These are phyloP conservation scores for Pocillopora verrucosa DNA, from an alignment of 64 coral and sea anemone genomes.

Conservation along the genomic window DNA sequence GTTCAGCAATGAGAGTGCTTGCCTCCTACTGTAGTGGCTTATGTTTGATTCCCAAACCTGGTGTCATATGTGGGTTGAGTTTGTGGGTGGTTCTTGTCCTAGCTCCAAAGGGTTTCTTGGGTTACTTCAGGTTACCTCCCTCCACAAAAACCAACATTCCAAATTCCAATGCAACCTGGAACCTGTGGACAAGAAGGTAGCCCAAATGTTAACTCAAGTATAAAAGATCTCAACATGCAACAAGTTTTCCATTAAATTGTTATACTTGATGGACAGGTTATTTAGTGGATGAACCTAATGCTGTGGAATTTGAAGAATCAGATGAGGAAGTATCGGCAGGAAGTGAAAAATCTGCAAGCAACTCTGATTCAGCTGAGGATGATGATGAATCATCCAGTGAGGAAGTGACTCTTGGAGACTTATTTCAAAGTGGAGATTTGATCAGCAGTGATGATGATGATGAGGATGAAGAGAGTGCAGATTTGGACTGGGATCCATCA, in stretches of 20 bases:
- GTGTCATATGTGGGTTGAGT: too few relatives aligned
- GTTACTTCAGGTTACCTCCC: too few relatives aligned
- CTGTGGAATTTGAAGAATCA: constrained; percentile 77
- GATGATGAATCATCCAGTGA: constrained; percentile 45
- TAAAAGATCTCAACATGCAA: too few relatives aligned
- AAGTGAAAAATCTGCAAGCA: constrained; percentile 67
- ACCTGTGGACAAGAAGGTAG: too few relatives aligned
- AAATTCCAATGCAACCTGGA: too few relatives aligned
- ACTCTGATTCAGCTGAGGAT: constrained; percentile 20
- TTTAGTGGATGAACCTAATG: constrained; percentile 84
- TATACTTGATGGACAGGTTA: constrained; percentile 60
- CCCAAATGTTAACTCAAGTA: too few relatives aligned
- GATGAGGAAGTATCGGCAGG: constrained; percentile 60
- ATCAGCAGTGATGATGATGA: constrained; percentile 7
- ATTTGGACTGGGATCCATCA: constrained; percentile 89
- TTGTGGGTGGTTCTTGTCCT: too few relatives aligned
- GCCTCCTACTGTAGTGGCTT: too few relatives aligned
- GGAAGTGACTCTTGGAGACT: constrained; percentile 56
- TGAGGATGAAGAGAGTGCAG: constrained; percentile 66
- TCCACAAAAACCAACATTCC: too few relatives aligned
- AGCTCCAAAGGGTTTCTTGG: too few relatives aligned
- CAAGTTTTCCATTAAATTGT: not conserved
- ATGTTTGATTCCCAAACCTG: too few relatives aligned
- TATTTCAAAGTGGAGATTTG: constrained; percentile 70
- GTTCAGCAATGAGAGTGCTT: too few relatives aligned